A percentile compares a stretch with the other conserved stretches of the same genome.
Evolutionary conservation across 2,113 vertebrate genomes (phyloP).

Genomic region (Pleuronectes platessa): DNA sequence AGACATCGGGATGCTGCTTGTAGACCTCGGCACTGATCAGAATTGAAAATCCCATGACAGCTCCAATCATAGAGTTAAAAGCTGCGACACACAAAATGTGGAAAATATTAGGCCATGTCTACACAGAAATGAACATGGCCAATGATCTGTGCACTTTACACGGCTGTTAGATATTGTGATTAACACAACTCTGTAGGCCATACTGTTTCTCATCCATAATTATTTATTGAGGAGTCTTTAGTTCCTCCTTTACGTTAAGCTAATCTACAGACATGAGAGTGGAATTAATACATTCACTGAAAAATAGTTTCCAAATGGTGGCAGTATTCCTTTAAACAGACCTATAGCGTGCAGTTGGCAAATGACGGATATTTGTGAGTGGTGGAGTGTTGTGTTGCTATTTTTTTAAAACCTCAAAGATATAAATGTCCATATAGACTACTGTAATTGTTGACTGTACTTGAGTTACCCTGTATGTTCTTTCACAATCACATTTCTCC

Average conservation of each 20-base stretch:
- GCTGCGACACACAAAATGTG: slow-evolving; percentile 76
- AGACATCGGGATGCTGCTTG: slow-evolving; percentile 89
- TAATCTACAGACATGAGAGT: neutral
- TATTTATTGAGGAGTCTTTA: too few species aligned
- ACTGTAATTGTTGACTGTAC: neutral
- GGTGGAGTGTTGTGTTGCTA: too few species aligned
- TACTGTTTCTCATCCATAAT: too few species aligned
- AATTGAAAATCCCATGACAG: slow-evolving; percentile 97
- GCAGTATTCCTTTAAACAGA: neutral
- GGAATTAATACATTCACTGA: neutral
- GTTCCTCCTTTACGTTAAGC: too few species aligned
- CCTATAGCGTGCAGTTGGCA: neutral
- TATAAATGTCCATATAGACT: neutral
- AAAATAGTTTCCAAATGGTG: neutral
- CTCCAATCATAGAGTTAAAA: slow-evolving; percentile 97
- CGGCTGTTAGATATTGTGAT: too few species aligned
- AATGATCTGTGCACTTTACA: too few species aligned
- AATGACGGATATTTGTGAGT: neutral
- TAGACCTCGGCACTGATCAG: slow-evolving; percentile 96
- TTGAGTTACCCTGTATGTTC: slow-evolving; percentile 4
- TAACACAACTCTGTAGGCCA: too few species aligned
- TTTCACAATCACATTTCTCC: slow-evolving; percentile 50
- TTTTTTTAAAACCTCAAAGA: neutral
- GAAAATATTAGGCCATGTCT: neutral
- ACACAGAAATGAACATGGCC: too few species aligned